Base-by-base conservation (phyloP, 2,888 invertebrate species). In the Coelinius sp. region DNA sequence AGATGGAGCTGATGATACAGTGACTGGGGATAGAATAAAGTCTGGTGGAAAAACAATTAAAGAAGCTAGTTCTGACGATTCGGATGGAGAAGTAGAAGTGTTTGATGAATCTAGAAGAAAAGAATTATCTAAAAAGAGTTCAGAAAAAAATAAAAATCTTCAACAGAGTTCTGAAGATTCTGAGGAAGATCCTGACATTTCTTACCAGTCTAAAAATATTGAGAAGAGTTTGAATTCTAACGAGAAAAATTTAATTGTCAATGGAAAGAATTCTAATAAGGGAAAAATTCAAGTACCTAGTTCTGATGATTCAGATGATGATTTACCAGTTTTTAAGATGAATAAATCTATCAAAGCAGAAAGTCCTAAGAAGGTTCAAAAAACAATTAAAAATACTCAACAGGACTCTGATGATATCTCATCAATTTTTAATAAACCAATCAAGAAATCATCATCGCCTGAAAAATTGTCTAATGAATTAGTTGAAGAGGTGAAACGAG, bases 61-160 rank as follows among this genome's bases (percentile, higher is more conserved):
- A 35, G 35, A 6, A 1, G 7, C 35, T 35, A 35, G 35, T 10
- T 68, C 53, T 27, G 53, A 35, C 38, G 49, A 71, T 56, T 56
- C 67, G 17, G 20, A 46, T 10, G 64, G 46, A 5, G n/a, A 5
- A 27, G 38, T 59, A 24, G 69, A 64, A 44, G 71, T 68, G 65
- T 25, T 49, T 31, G 20, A 46, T 14, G 25, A 24, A 25, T 62
- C 46, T 25, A 35, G 38, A 17, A 49, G 56, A 24, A 49, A 62
- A 12, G 8, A 14, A 35, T 22, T 14, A 10, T 41, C 1, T 24
- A 70, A 14, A 46, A 73, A 74, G 52, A 59, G 73, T 62, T 49
- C 25, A 7, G 67, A 67, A 41, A 68, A 46, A 24, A 44, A 24
- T 25, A 14, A 35, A 38, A 14, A 62, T 8, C 59, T 17, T 49